A percentile compares a stretch with the other conserved stretches of the same genome.
Conservation (phyloP, 1,140 invertebrate genomes). For the Rhagoletis zephyria region DNA sequence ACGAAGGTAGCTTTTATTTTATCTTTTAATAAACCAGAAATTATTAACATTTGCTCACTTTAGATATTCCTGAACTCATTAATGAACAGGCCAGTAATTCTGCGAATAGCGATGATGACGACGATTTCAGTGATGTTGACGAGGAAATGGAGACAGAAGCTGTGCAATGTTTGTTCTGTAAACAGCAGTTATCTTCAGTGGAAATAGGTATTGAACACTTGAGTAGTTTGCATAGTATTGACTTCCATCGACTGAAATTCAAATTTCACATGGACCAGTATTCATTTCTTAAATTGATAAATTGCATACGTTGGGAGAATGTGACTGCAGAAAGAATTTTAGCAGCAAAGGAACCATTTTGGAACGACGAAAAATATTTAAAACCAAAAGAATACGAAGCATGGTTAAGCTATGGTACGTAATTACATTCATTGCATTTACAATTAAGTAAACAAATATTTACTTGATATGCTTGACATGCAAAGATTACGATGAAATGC, state of each 20-base stretch:
- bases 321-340: constrained; percentile 77
- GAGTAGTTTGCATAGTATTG: constrained; percentile 79
- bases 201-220: constrained; percentile 77
- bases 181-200: constrained; percentile 74
- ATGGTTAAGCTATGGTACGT: constrained; percentile 86
- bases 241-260: constrained; percentile 79
- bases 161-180: constrained; percentile 76
- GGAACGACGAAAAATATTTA: constrained; percentile 85
- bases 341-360: constrained; percentile 75
- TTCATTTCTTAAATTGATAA: constrained; percentile 88
- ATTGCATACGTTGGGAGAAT: constrained; percentile 84
- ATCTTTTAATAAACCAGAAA: neutral
- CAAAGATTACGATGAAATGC: constrained; percentile 62
- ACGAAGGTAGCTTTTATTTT: constrained; percentile 51
- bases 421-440: constrained; percentile 64
- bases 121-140: constrained; percentile 56
- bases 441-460: constrained; percentile 1
- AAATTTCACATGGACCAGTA: constrained; percentile 87
- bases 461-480: neutral
- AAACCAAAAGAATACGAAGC: constrained; percentile 86
- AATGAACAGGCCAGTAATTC: constrained; percentile 15
- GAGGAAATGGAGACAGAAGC: constrained; percentile 64
- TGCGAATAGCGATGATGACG: constrained; percentile 26
- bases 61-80: constrained; percentile 53
- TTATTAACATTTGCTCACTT: neutral